Evolutionary conservation across 2,888 invertebrate species (phyloP).

Genomic region (Augochlorella aurata): DNA sequence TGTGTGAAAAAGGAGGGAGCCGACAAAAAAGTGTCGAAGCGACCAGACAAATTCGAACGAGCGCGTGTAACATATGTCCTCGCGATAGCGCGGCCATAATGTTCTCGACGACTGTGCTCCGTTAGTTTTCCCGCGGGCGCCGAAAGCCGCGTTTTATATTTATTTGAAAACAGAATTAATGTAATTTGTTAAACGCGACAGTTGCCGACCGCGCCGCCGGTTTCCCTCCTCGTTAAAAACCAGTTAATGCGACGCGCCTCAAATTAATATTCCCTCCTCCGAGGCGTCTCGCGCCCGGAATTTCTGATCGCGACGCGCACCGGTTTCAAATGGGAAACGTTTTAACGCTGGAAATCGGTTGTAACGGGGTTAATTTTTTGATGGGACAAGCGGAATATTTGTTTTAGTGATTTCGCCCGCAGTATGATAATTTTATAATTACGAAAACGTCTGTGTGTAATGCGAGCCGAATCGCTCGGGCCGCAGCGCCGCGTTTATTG

Average conservation of each 20-base stretch:
- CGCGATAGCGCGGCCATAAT: not conserved
- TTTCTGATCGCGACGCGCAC: not conserved
- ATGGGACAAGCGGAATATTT: not conserved
- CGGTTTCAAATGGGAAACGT: conserved; percentile 31
- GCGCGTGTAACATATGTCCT: not conserved
- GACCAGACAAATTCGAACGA: conserved; percentile 20
- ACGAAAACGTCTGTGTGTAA: not conserved
- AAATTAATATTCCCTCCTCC: not conserved
- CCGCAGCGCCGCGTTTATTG: too few relatives aligned
- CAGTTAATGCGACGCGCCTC: conserved; percentile 44
- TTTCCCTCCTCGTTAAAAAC: conserved; percentile 48
- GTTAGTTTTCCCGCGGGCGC: not conserved
- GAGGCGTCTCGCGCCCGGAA: not conserved
- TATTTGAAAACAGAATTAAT: conserved; percentile 44
- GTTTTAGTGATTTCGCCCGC: not conserved
- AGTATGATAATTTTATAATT: conserved; percentile 10
- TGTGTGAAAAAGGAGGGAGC: not conserved
- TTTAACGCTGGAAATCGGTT: conserved; percentile 10
- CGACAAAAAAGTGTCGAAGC: not conserved
- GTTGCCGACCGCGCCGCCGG: conserved; percentile 19
- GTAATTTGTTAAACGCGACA: conserved; percentile 50
- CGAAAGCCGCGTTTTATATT: not conserved
- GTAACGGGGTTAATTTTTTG: conserved; percentile 1
- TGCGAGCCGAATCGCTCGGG: not conserved
- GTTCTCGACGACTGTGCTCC: not conserved